Evolutionary conservation across 1,140 invertebrate species (phyloP), one percentile per base, ranked within the genome.

Genomic region (Habropoda laboriosa): DNA sequence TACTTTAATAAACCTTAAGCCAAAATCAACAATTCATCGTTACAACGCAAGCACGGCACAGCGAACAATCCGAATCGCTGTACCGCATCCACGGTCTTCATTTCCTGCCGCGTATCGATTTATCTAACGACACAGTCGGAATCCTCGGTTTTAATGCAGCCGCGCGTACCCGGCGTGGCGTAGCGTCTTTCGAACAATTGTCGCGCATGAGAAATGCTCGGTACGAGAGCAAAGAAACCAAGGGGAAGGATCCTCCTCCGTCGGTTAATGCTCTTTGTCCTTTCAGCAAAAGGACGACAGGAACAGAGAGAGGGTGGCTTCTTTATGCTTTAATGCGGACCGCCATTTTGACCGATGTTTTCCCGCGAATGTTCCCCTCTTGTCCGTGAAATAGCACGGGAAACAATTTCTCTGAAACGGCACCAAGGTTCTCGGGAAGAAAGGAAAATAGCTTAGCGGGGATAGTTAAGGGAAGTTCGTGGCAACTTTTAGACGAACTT

Each of bases 231-330:
- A 8, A 51, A 67, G 45, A 51, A 67, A 24, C 45, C 4, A 30
- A 35, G 64, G 64, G 64, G 64, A 67, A 67, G 64, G 21, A 60
- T 10, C 42, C 30, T n/a, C n/a, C 30, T 12, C 21, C 45, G 30
- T 18, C 10, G 47, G 47, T 32, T 40, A 49, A 49, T 47, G 64
- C 47, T 32, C 64, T 67, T 67, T 67, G 64, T 67, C 21, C 45
- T 35, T 64, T 47, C 5, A 49, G 32, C 42, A 67, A 67, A 49
- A n/a, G n/a, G n/a, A n/a, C n/a, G n/a, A n/a, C n/a, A n/a, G n/a
- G n/a, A n/a, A n/a, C n/a, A n/a, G n/a, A n/a, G n/a, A n/a, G n/a
- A n/a, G n/a, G 38, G n/a, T 5, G 3, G 10, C 61, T 18, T 27
- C 61, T 64, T 64, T 42, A 27, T 35, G 38, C 38, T 7, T 18